Base-by-base conservation (phyloP, 2,113 vertebrate genomes). In the Pseudorectes ferrugineus region DNA sequence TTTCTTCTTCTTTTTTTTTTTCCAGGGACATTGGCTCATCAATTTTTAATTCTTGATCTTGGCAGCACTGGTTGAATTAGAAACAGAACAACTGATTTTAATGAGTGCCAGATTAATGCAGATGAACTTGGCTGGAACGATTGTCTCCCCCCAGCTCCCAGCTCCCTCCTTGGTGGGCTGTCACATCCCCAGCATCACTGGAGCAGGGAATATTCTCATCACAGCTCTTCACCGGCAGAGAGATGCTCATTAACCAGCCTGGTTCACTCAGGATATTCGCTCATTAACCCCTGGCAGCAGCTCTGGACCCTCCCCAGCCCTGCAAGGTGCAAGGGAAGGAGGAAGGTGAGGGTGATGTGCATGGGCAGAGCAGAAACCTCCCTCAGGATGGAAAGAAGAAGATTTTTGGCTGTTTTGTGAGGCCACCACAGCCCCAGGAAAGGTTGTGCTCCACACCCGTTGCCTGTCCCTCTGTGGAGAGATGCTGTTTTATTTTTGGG, bases 31-130 rank as follows among this genome's bases (percentile, higher is more conserved):
- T 14, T 62, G 75, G 14, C 73, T 95, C 83, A 85, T 95, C 73
- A 86, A 93, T 95, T 71, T 93, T 93, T 91, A 87, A 91, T 84
- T 71, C 76, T 17, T 52, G 45, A 92, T 80, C 90, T 92, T 81
- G 83, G 91, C 88, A 80, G 85, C 16, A 0, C 42, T 20, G 75
- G 35, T 6, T 77, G 89, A 95, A 93, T 89, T 92, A 92, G 84
- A 78, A 94, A 57, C 28, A 89, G 91, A 87, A 67, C 52, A 93
- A 87, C 83, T 82, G 89, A 85, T 67, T 91, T 92, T 95, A 96
- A 95, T 89, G 93, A 95, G 94, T 4, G 35, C 26, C 66, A 79
- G 87, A 95, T 97, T 82, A 70, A 96, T 95, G 89, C 84, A 91
- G 93, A 93, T 76, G 95, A 95, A 73, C 74, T 79, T 68, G 74